Conservation (phyloP, 2,888 invertebrate species). For the Oligia fasciuncula region DNA sequence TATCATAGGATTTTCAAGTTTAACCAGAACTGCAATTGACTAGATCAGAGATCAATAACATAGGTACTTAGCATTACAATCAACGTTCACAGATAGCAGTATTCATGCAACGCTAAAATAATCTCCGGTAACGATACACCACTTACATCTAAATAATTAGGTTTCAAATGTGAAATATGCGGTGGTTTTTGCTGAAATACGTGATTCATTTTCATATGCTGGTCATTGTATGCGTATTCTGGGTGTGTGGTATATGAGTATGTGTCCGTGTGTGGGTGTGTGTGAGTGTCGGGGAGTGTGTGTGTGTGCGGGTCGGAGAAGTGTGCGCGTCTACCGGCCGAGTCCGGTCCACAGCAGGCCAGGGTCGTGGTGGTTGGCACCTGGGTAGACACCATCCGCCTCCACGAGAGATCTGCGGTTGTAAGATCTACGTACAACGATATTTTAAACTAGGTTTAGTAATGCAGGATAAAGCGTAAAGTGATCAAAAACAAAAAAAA, state of each 20-base stretch:
- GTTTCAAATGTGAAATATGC: slow-evolving; percentile 46
- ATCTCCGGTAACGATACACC: slow-evolving; percentile 67
- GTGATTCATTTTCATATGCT: slow-evolving; percentile 35
- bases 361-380: slow-evolving; percentile 91
- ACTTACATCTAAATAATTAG: slow-evolving; percentile 57
- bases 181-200: slow-evolving; percentile 48
- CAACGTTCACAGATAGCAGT: slow-evolving; percentile 67
- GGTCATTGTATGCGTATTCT: slow-evolving; percentile 43
- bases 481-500: slow-evolving; percentile 1
- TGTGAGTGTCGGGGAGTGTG: slow-evolving; percentile 28
- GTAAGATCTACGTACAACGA: slow-evolving; percentile 89
- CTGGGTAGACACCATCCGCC: slow-evolving; percentile 89
- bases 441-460: slow-evolving; percentile 73
- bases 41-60: slow-evolving; percentile 48
- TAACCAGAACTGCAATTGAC: slow-evolving; percentile 45
- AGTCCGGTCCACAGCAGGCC: slow-evolving; percentile 92
- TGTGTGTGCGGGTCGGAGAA: slow-evolving; percentile 61
- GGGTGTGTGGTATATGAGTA: slow-evolving; percentile 36
- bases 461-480: slow-evolving; percentile 34
- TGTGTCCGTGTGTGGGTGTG: slow-evolving; percentile 36
- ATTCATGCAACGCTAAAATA: slow-evolving; percentile 71
- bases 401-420: slow-evolving; percentile 91
- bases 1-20: slow-evolving; percentile 18
- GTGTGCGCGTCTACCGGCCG: slow-evolving; percentile 83
- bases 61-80: slow-evolving; percentile 25